Percentiles rank a stretch among this genome's conserved stretches.
These are phyloP conservation scores for Ganaspis sp. DNA, from an alignment of 1,140 invertebrate species.

Conservation along the genomic window DNA sequence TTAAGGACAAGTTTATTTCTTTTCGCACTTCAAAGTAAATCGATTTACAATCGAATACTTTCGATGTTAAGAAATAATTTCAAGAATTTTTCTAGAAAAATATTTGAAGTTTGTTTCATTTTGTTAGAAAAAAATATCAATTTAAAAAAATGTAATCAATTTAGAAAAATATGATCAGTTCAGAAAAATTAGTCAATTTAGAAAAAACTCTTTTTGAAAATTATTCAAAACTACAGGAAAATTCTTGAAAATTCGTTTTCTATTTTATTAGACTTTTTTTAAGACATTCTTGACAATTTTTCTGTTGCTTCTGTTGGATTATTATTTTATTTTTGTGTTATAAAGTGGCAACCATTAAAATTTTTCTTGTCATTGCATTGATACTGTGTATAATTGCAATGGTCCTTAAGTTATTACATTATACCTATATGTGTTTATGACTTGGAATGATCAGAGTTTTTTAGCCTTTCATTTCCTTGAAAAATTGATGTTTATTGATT, in stretches of 20 bases:
- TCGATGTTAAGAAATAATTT: too few species aligned
- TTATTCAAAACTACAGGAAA: too few species aligned
- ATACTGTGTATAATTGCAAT: conserved; percentile 7
- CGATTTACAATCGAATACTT: not conserved
- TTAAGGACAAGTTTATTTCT: too few species aligned
- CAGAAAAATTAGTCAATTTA: too few species aligned
- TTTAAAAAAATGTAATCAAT: too few species aligned
- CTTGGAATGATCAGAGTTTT: conserved; percentile 35
- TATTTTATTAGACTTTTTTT: not conserved
- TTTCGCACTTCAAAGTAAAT: not conserved
- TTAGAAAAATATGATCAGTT: too few species aligned
- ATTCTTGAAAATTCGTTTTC: too few species aligned
- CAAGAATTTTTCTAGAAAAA: too few species aligned
- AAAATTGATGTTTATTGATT: conserved; percentile 29
- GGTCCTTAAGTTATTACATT: conserved; percentile 22
- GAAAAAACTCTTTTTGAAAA: too few species aligned
- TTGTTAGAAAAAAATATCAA: too few species aligned
- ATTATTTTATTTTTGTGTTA: not conserved
- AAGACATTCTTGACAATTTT: not conserved
- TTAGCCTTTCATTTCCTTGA: conserved; percentile 21
- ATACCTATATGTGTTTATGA: conserved; percentile 30
- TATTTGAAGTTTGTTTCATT: too few species aligned
- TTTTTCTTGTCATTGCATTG: conserved; percentile 14
- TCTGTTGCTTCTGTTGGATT: not conserved
- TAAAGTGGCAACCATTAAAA: conserved; percentile 17